Percentiles rank a stretch among this genome's conserved stretches.
These are phyloP conservation scores for Chaetura pelagica DNA, from an alignment of 2,113 vertebrate genomes.

Conservation along the genomic window DNA sequence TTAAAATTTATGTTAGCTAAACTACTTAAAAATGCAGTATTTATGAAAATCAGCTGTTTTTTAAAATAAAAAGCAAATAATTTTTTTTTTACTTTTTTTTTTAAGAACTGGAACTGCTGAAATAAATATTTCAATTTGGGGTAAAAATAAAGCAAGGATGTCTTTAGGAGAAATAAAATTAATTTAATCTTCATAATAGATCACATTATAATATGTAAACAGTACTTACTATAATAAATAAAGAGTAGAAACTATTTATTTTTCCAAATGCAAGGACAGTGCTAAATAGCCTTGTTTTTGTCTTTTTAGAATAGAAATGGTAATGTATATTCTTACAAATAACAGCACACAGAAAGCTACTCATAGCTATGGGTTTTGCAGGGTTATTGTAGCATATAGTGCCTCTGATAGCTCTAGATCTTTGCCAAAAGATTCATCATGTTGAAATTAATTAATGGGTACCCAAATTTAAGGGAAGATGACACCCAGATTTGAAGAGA, in stretches of 20 bases:
- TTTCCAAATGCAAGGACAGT: not conserved
- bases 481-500: not conserved
- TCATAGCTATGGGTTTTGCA: not conserved
- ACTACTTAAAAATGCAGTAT: not conserved
- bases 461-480: not conserved
- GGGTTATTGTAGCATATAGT: not conserved
- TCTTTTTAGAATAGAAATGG: not conserved
- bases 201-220: not conserved
- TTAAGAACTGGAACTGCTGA: not conserved
- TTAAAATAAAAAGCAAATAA: not conserved
- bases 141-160: not conserved
- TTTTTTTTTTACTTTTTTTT: not conserved
- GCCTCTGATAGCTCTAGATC: not conserved
- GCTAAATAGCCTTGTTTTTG: rapidly evolving
- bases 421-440: not conserved
- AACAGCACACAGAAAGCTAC: not conserved
- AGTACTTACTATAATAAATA: no score
- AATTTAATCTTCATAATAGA: not conserved
- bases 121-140: not conserved
- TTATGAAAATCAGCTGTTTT: rapidly evolving
- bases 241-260: not conserved
- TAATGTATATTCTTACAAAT: not conserved
- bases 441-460: constrained; percentile 6
- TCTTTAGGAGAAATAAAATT: not conserved
- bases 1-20: not conserved